A percentile compares a stretch with the other conserved stretches of the same genome.
Evolutionary conservation across 2,888 invertebrate species (phyloP).

Genomic region (Cistogaster globosa): DNA sequence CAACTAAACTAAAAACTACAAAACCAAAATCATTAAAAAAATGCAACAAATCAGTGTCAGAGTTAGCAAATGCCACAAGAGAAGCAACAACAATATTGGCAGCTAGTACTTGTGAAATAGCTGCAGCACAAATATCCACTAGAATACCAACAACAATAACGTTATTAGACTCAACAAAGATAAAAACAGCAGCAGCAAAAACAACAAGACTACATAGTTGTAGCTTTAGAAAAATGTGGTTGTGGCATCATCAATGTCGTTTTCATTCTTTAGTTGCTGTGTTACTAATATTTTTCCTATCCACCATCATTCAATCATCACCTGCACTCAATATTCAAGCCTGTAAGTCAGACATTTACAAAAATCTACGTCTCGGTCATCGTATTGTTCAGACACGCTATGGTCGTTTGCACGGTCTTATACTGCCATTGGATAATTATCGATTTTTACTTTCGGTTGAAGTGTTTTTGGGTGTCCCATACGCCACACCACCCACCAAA

Average conservation of each 20-base stretch:
- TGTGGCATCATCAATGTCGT: constrained; percentile 42
- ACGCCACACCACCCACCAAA: constrained; percentile 92
- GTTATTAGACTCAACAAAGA: constrained; percentile 26
- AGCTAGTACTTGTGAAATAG: constrained; percentile 45
- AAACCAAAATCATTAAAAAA: constrained; percentile 58
- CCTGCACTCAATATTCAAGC: constrained; percentile 64
- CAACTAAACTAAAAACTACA: constrained; percentile 29
- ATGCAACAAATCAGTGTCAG: constrained; percentile 63
- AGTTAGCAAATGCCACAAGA: constrained; percentile 23
- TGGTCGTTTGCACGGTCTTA: constrained; percentile 92
- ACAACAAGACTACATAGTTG: constrained; percentile 9
- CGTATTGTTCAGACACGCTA: constrained; percentile 93
- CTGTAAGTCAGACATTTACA: constrained; percentile 82
- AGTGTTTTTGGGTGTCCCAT: constrained; percentile 93
- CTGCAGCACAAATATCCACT: constrained; percentile 17
- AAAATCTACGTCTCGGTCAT: constrained; percentile 90
- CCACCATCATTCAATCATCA: constrained; percentile 48
- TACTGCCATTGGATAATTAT: constrained; percentile 90
- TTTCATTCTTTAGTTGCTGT: constrained; percentile 41
- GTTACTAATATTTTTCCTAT: constrained; percentile 40
- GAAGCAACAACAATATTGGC: neutral
- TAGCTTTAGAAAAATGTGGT: constrained; percentile 32
- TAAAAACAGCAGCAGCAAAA: constrained; percentile 10
- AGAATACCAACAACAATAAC: constrained; percentile 40
- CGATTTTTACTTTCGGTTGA: constrained; percentile 90